Conservation (phyloP, 2,888 invertebrate genomes). For the Ochlodes sylvanus region DNA sequence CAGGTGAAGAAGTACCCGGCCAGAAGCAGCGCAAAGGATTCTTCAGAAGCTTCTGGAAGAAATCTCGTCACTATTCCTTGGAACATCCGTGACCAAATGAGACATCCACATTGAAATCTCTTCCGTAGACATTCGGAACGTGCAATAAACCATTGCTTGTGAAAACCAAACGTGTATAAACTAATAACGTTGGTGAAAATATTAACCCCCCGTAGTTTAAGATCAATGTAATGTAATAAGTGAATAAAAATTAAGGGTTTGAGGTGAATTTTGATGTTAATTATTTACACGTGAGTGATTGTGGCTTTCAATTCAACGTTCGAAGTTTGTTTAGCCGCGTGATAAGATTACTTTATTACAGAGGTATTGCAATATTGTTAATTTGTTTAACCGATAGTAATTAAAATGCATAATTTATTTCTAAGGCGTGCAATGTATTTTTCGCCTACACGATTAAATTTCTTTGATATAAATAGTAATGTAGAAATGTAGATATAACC, state of each 20-base stretch:
- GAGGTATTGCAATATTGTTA: conserved; percentile 57
- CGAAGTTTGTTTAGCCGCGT: conserved; percentile 18
- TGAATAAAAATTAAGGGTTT: conserved; percentile 28
- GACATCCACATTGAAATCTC: conserved; percentile 45
- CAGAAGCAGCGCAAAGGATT: conserved; percentile 94
- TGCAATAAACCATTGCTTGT: conserved; percentile 9
- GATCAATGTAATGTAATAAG: conserved; percentile 19
- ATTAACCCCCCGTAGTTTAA: conserved; percentile 23
- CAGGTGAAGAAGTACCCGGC: conserved; percentile 88
- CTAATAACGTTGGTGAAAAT: conserved; percentile 4
- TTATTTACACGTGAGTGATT: conserved; percentile 46
- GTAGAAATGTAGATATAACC: conserved; percentile 83
- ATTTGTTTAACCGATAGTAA: conserved; percentile 59
- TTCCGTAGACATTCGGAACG: conserved; percentile 38
- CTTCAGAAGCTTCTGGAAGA: conserved; percentile 95
- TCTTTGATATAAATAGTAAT: conserved; percentile 60
- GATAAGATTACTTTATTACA: conserved; percentile 21
- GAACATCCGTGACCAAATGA: conserved; percentile 90
- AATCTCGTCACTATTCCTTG: conserved; percentile 93
- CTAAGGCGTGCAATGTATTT: conserved; percentile 63
- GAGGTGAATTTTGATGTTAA: conserved; percentile 30
- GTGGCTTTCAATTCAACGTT: conserved; percentile 45
- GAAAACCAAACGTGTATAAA: conserved; percentile 8
- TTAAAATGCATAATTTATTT: conserved; percentile 69
- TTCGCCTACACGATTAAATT: conserved; percentile 55